phyloP scores from a whole-genome alignment of 2,113 vertebrate species.

The Oxygymnocypris stewartii region DNA sequence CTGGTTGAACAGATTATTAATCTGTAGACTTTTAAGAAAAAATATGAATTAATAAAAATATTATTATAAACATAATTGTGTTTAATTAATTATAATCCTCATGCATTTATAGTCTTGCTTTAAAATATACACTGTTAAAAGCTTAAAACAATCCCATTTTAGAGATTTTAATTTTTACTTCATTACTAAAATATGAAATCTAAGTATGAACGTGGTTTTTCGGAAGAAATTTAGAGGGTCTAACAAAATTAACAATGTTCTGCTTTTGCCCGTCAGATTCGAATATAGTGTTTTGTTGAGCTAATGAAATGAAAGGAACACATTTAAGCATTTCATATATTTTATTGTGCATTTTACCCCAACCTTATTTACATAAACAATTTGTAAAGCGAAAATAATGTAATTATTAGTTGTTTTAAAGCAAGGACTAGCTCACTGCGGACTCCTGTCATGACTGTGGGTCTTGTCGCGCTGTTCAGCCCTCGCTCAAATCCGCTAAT shows the following conservation, averaged over 20 bases:
- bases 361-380: not conserved
- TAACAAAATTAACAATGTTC: not conserved
- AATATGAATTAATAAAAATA: not conserved
- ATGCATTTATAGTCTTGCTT: not conserved
- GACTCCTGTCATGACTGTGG: not conserved
- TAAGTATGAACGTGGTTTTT: not conserved
- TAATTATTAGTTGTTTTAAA: not conserved
- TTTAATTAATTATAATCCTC: not conserved
- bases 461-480: not conserved
- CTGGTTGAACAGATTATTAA: not conserved
- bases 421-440: not conserved
- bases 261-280: not conserved
- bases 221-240: not conserved
- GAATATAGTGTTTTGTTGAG: not conserved
- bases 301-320: not conserved
- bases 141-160: not conserved
- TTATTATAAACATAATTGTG: not conserved
- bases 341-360: not conserved
- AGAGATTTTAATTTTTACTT: not conserved
- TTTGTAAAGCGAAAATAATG: not conserved
- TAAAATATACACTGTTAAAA: not conserved
- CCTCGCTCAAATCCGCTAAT: conserved; percentile 31
- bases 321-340: not conserved
- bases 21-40: not conserved
- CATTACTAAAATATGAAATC: not conserved